A percentile compares a stretch with the other conserved stretches of the same genome.
Conservation (phyloP, 2,888 invertebrate genomes). For the Amphipoea lucens region DNA sequence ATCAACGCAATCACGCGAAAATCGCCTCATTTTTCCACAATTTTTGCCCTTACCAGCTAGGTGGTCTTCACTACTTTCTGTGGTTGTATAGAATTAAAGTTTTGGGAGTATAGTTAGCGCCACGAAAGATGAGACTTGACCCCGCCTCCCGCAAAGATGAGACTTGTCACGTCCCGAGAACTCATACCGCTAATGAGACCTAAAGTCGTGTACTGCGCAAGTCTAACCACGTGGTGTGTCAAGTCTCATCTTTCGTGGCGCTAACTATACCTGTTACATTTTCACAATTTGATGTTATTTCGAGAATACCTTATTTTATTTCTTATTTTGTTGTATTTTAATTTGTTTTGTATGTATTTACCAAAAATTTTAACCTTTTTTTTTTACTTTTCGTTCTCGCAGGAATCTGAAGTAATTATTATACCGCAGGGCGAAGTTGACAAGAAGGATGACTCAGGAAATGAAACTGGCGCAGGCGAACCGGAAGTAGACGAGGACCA, state of each 20-base stretch:
- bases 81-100: neutral
- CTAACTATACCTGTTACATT: neutral
- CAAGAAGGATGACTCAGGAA: slow-evolving; percentile 97
- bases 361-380: slow-evolving; percentile 28
- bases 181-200: too few relatives aligned
- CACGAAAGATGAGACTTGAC: too few relatives aligned
- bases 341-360: slow-evolving; percentile 30
- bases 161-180: too few relatives aligned
- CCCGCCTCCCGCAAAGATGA: too few relatives aligned
- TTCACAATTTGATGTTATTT: slow-evolving; percentile 5
- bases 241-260: too few relatives aligned
- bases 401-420: slow-evolving; percentile 69
- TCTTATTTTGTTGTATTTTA: neutral
- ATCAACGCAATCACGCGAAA: neutral
- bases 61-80: slow-evolving; percentile 10
- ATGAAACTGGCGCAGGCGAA: slow-evolving; percentile 96
- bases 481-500: slow-evolving; percentile 94
- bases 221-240: too few relatives aligned
- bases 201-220: too few relatives aligned
- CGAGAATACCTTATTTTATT: neutral
- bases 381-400: slow-evolving; percentile 51
- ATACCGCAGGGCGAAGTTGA: slow-evolving; percentile 91
- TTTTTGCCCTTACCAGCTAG: neutral
- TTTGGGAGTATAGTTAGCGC: neutral
- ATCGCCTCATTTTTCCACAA: neutral